Conservation (phyloP, 2,797 vertebrate species). For the Eulemur albifrons region DNA sequence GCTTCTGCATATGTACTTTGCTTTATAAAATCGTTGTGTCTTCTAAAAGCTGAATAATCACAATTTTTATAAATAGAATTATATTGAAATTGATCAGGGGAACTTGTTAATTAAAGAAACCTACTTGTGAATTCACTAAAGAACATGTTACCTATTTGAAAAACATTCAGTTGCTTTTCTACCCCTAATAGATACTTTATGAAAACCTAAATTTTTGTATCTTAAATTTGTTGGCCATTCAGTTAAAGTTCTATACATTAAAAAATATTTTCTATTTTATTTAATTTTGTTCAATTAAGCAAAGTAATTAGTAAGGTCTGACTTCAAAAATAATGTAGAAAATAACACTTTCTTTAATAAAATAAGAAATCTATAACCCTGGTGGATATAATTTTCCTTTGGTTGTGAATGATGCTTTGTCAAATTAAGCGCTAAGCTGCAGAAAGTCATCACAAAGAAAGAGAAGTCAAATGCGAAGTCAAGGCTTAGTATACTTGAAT, state of each 20-base stretch:
- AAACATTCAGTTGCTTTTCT: neutral
- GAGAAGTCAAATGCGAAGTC: neutral
- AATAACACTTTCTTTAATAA: neutral
- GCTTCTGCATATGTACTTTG: slow-evolving; percentile 25
- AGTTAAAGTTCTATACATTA: neutral
- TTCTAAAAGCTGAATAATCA: slow-evolving; percentile 42
- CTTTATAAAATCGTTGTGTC: slow-evolving; percentile 26
- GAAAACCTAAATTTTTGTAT: neutral
- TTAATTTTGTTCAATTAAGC: neutral
- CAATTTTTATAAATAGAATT: slow-evolving; percentile 49
- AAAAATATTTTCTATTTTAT: neutral
- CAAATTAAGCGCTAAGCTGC: neutral
- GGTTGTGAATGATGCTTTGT: neutral
- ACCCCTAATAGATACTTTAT: neutral
- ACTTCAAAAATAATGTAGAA: slow-evolving; percentile 9
- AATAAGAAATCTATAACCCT: neutral
- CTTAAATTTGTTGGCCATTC: slow-evolving; percentile 27
- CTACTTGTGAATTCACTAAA: neutral
- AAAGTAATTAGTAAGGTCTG: neutral
- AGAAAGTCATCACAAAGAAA: neutral
- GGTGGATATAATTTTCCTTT: neutral
- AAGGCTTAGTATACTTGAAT: neutral
- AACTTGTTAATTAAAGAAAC: slow-evolving; percentile 11
- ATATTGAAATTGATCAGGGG: neutral
- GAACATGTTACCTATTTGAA: neutral